Conservation (phyloP, 2,113 vertebrate species). For the Charina bottae region DNA sequence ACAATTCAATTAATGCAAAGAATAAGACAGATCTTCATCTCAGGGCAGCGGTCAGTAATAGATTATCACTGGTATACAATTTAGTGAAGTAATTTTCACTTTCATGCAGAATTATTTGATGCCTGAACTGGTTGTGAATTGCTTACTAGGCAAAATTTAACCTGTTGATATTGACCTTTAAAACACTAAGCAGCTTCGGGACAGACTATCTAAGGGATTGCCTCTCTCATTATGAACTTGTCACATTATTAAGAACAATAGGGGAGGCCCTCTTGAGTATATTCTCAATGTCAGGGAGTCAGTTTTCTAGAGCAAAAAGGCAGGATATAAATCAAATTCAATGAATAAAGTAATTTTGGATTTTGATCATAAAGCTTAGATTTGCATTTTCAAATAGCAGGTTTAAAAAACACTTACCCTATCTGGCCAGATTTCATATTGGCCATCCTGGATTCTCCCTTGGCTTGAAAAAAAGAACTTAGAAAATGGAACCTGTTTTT, state of each 20-base stretch:
- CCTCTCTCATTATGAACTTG: no score
- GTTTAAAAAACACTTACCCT: constrained; percentile 76
- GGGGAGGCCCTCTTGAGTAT: no score
- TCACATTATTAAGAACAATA: no score
- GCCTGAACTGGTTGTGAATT: no score
- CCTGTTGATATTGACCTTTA: no score
- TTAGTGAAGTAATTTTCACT: neutral
- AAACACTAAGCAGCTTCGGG: no score
- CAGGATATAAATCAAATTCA: neutral
- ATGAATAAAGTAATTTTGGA: neutral
- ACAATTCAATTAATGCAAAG: neutral
- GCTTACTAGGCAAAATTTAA: no score
- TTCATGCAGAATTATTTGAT: neutral
- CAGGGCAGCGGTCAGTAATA: neutral
- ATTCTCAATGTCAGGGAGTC: no score
- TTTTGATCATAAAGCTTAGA: neutral
- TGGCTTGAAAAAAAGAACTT: constrained; percentile 92
- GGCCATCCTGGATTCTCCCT: constrained; percentile 89
- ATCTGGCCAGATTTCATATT: constrained; percentile 83
- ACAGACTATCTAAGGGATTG: no score
- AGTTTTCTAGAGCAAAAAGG: neutral
- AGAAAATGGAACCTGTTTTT: constrained; percentile 91
- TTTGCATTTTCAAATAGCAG: neutral
- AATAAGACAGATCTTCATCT: neutral
- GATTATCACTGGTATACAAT: neutral